Evolutionary conservation across 2,113 vertebrate genomes (phyloP).

Genomic region (Paramisgurnus dabryanus): DNA sequence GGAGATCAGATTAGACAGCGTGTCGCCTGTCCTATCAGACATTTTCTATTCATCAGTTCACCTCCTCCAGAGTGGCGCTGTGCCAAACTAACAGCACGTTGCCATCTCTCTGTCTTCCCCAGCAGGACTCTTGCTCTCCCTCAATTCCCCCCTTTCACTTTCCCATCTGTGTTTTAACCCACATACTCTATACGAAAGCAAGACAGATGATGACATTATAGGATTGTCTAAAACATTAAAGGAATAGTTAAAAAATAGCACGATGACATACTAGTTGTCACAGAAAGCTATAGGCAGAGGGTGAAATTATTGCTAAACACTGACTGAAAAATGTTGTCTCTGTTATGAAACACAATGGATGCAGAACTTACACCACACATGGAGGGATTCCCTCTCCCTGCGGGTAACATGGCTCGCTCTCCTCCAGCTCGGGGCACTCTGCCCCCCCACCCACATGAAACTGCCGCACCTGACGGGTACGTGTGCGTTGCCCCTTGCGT

Average conservation of each 20-base stretch:
- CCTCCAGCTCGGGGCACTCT: slow-evolving; percentile 85
- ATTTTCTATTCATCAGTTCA: slow-evolving; percentile 52
- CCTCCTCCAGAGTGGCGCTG: slow-evolving; percentile 38
- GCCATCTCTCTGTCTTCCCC: slow-evolving; percentile 35
- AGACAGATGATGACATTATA: slow-evolving; percentile 9
- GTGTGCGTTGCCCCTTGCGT: slow-evolving; percentile 78
- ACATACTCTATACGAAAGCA: slow-evolving; percentile 20
- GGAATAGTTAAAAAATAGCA: too few species aligned
- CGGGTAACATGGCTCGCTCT: slow-evolving; percentile 82
- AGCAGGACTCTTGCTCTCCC: slow-evolving; percentile 17
- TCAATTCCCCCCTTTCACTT: slow-evolving; percentile 9
- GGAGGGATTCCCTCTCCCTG: slow-evolving; percentile 78
- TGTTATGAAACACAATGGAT: background rate
- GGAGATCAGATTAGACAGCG: slow-evolving; percentile 48
- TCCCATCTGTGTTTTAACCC: slow-evolving; percentile 44
- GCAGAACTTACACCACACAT: slow-evolving; percentile 84
- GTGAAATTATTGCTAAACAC: slow-evolving; percentile 26
- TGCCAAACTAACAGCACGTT: slow-evolving; percentile 27
- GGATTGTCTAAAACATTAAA: too few species aligned
- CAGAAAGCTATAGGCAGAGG: slow-evolving; percentile 15
- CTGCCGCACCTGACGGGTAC: slow-evolving; percentile 82
- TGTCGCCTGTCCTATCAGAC: slow-evolving; percentile 48
- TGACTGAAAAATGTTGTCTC: background rate
- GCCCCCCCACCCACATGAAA: slow-evolving; percentile 81
- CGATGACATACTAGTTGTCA: background rate